phyloP scores from a whole-genome alignment of 2,888 invertebrate genomes.

The Eristalis intricaria region DNA sequence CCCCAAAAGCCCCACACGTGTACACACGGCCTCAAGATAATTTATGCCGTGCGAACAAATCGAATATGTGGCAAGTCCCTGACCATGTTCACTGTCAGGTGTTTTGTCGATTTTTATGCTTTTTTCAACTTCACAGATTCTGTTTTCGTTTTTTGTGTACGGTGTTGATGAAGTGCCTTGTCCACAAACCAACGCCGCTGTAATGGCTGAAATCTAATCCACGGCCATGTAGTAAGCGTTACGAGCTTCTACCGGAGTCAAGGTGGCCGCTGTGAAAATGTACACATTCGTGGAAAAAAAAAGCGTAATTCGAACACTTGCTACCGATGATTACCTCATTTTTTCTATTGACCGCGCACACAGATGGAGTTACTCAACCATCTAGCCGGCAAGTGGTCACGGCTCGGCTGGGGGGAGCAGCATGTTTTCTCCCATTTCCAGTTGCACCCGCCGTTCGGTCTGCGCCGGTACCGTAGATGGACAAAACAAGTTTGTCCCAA shows the following conservation, averaged over 20 bases:
- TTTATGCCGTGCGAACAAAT: slow-evolving; percentile 56
- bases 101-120: neutral
- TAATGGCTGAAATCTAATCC: slow-evolving; percentile 34
- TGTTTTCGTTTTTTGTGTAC: neutral
- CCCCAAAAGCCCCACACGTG: slow-evolving; percentile 19
- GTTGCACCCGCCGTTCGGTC: slow-evolving; percentile 64
- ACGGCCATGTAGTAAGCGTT: slow-evolving; percentile 39
- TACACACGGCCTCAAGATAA: slow-evolving; percentile 12
- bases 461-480: slow-evolving; percentile 61
- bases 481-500: slow-evolving; percentile 62
- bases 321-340: slow-evolving; percentile 61
- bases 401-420: neutral
- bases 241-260: slow-evolving; percentile 35
- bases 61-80: slow-evolving; percentile 27
- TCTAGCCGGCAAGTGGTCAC: neutral
- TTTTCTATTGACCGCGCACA: slow-evolving; percentile 37
- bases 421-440: slow-evolving; percentile 24
- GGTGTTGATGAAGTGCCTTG: slow-evolving; percentile 5
- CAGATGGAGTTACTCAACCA: slow-evolving; percentile 43
- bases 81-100: slow-evolving; percentile 27
- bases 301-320: slow-evolving; percentile 49
- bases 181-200: neutral
- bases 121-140: neutral
- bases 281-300: slow-evolving; percentile 15
- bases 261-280: slow-evolving; percentile 50